A percentile compares a stretch with the other conserved stretches of the same genome.
Evolutionary conservation across 2,797 vertebrate genomes (phyloP).

Genomic region (Lagorchestes hirsutus): DNA sequence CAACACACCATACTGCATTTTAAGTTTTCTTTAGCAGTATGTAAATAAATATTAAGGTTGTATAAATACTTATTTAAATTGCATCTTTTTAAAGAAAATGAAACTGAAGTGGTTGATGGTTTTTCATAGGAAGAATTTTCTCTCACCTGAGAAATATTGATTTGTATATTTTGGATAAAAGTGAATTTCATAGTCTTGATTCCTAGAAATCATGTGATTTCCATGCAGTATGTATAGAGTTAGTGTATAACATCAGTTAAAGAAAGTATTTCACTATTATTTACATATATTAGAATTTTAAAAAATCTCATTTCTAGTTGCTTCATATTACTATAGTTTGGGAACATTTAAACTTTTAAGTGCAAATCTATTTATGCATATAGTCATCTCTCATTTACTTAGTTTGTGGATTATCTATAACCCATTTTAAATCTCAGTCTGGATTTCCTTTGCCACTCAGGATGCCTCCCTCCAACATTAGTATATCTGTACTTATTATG

Average conservation of each 20-base stretch:
- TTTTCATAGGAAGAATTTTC: conserved; percentile 11
- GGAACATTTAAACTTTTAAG: conserved; percentile 49
- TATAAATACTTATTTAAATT: conserved; percentile 40
- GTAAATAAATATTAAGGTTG: background rate
- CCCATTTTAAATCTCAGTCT: conserved; percentile 41
- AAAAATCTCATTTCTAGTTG: conserved; percentile 38
- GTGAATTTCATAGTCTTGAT: conserved; percentile 13
- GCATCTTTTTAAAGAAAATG: conserved; percentile 32
- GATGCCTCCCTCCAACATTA: background rate
- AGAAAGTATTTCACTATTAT: conserved; percentile 35
- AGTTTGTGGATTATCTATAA: conserved; percentile 64
- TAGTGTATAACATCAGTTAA: conserved; percentile 35
- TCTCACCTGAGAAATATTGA: conserved; percentile 13
- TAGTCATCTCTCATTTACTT: conserved; percentile 63
- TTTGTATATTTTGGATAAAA: conserved; percentile 49
- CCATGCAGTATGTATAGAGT: background rate
- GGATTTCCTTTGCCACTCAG: conserved; percentile 22
- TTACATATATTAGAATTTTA: background rate
- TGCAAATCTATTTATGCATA: conserved; percentile 62
- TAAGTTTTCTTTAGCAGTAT: background rate
- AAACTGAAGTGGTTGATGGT: conserved; percentile 11
- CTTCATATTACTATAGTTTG: conserved; percentile 54
- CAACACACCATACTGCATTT: background rate
- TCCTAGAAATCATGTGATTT: conserved; percentile 44
- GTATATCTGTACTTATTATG: conserved; percentile 8